These are phyloP conservation scores for Harpagoxenus sublaevis DNA, from an alignment of 2,888 invertebrate genomes.

Conservation along the genomic window DNA sequence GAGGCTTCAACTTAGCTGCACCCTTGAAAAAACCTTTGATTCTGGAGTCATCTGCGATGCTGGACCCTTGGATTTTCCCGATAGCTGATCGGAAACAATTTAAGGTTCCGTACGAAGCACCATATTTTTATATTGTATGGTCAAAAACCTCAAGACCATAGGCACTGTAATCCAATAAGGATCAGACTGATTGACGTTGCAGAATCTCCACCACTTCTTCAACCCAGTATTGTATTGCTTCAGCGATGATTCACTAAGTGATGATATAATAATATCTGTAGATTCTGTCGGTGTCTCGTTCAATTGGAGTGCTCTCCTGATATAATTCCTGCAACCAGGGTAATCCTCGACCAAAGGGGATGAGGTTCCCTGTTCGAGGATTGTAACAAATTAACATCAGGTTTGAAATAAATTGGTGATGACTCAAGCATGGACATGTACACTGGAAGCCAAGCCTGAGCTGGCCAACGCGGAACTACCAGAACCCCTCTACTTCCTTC, in stretches of 20 bases:
- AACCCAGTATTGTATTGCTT: background rate
- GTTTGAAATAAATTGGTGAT: background rate
- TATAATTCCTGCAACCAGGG: slow-evolving; percentile 11
- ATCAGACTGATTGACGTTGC: background rate
- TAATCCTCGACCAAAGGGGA: background rate
- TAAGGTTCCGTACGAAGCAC: background rate
- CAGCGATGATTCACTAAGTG: background rate
- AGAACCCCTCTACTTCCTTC: no score
- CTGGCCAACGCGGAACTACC: no score
- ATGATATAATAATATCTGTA: background rate
- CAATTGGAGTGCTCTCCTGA: background rate
- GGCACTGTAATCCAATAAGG: background rate
- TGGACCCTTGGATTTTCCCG: no score
- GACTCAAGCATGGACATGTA: background rate
- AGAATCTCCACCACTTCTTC: background rate
- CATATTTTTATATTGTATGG: background rate
- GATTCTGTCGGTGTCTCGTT: background rate
- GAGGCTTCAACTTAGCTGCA: no score
- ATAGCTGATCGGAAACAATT: no score
- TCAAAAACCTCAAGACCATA: background rate
- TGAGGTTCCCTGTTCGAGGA: background rate
- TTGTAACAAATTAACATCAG: background rate
- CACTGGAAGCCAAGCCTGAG: no score
- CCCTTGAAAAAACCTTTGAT: no score
- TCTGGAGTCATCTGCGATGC: no score